These are phyloP conservation scores for Alligator mississippiensis DNA, from an alignment of 2,113 vertebrate species.

Conservation along the genomic window DNA sequence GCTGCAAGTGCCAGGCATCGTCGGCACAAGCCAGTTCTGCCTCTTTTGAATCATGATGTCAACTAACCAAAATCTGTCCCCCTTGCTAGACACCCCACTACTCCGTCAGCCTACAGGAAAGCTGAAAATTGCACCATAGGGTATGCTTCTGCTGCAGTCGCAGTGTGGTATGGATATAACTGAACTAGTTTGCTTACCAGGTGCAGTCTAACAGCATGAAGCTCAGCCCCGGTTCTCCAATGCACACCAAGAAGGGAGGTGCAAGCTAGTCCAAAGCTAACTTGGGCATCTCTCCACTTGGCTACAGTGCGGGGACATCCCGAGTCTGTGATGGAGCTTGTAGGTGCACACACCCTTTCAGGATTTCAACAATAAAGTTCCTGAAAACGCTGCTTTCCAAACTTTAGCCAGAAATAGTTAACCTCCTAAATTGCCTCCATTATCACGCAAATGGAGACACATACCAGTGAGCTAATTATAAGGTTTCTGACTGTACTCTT, in stretches of 20 bases:
- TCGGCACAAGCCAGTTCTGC: background rate
- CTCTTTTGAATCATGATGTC: background rate
- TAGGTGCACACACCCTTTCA: background rate
- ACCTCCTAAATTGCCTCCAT: constrained; percentile 55
- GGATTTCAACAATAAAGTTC: background rate
- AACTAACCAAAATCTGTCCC: background rate
- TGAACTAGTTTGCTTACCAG: too few relatives aligned
- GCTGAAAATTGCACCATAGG: background rate
- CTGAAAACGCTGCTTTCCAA: background rate
- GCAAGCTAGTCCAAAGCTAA: too few relatives aligned
- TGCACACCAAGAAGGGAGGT: too few relatives aligned
- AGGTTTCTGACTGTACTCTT: constrained; percentile 67
- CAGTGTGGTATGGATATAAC: too few relatives aligned
- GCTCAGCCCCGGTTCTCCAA: too few relatives aligned
- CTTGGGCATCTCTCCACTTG: too few relatives aligned
- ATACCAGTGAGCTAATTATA: constrained; percentile 72
- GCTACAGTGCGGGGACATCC: background rate
- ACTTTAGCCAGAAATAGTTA: constrained; percentile 25
- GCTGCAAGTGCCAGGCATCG: background rate
- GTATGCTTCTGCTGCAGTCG: too few relatives aligned
- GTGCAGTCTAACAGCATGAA: too few relatives aligned
- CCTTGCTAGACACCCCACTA: background rate
- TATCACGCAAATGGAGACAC: constrained; percentile 72
- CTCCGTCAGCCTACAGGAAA: background rate
- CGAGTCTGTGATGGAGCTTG: background rate